Evolutionary conservation across 1,140 invertebrate species (phyloP), one percentile per base, ranked within the genome.

Genomic region (Mamestra configurata): DNA sequence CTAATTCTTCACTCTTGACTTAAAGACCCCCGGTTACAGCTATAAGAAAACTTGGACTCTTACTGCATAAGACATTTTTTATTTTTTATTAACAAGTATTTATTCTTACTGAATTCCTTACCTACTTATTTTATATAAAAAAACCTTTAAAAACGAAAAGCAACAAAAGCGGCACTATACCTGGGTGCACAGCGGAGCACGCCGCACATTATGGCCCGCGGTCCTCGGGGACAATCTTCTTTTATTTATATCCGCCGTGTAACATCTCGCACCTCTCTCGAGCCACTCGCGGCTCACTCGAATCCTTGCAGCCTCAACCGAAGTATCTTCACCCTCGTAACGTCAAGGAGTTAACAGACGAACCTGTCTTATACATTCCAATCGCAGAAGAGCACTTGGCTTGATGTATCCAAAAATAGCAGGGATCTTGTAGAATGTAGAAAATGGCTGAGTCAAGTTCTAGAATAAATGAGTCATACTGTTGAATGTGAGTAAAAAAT

Each of bases 181-280:
- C 3, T 15, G 31, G 70, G 86, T 79, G 15, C 49, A 55, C 83
- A 85, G 81, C 72, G 82, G 89, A 90, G 72, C 70, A 37, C 27
- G 83, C 24, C 72, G 83, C 83, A 85, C 87, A 84, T 91, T 89
- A 89, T 88, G 90, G 88, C 81, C 85, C 82, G 89, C 83, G 84
- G 82, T 88, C 84, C 87, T 84, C 85, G 83, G 89, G 77, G 86
- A 91, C 88, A 86, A 84, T 89, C 83, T 89, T 90, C 89, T 92
- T 93, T 93, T 93, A 92, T 93, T 93, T 93, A 90, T 92, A 90
- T 79, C 89, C 86, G 82, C 76, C 80, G 86, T 84, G 84, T 88
- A 83, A 88, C 87, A 90, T 84, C 87, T 90, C 87, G 89, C 88
- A 85, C 83, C 85, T 88, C 85, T 88, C 87, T 84, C 82, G 18